Evolutionary conservation across 2,888 invertebrate genomes (phyloP).

Genomic region (Spilarctia lutea): DNA sequence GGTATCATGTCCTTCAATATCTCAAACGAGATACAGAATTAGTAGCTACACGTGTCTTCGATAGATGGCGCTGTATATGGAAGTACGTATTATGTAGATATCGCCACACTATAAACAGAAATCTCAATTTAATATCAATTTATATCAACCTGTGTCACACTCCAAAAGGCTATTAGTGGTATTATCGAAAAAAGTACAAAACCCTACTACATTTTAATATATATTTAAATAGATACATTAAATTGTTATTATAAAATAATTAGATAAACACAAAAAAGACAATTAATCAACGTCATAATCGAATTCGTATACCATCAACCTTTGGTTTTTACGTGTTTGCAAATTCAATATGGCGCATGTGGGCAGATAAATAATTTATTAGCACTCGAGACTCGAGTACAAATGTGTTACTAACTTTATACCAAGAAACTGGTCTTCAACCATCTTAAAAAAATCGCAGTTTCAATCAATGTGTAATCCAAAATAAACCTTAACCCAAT

Average conservation of each 20-base stretch:
- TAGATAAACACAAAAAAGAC: neutral
- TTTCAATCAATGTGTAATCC: neutral
- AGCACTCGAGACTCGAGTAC: neutral
- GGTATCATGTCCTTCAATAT: no score
- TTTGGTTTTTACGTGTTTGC: constrained; percentile 1
- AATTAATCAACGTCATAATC: neutral
- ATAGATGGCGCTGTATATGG: no score
- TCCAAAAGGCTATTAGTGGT: no score
- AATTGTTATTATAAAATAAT: neutral
- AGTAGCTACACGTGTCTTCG: no score
- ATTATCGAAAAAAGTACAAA: no score
- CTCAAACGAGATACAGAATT: no score
- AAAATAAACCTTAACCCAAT: neutral
- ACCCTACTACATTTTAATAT: neutral
- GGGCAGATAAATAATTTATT: neutral
- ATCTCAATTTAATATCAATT: no score
- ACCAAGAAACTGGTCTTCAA: neutral
- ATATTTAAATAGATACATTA: neutral
- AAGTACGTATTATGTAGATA: no score
- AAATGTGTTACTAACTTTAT: constrained; percentile 1
- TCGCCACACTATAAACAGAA: no score
- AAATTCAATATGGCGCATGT: constrained; percentile 10
- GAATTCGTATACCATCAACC: neutral
- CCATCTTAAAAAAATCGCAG: neutral
- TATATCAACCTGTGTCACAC: no score